A percentile compares a stretch with the other conserved stretches of the same genome.
Evolutionary conservation across 2,113 vertebrate species (phyloP).

Genomic region (Vimba vimba): DNA sequence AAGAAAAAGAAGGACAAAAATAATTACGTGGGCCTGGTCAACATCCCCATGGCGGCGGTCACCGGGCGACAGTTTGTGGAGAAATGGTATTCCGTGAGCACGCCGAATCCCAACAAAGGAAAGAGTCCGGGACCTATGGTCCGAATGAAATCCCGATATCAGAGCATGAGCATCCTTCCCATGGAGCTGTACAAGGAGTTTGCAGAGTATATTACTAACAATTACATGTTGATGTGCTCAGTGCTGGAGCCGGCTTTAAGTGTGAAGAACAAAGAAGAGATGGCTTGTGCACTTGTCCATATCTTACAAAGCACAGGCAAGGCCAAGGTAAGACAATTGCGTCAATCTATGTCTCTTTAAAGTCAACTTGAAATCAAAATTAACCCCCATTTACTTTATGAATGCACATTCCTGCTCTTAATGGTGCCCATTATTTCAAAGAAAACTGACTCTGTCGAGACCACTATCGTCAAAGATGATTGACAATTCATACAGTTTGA

Average conservation of each 20-base stretch:
- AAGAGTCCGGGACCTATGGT: slow-evolving; percentile 86
- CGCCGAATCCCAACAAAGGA: slow-evolving; percentile 88
- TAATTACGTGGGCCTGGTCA: slow-evolving; percentile 93
- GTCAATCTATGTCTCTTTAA: not conserved
- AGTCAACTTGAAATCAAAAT: not conserved
- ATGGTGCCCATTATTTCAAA: not conserved
- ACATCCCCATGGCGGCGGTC: slow-evolving; percentile 84
- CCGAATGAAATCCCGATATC: slow-evolving; percentile 92
- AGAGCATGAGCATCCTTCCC: slow-evolving; percentile 93
- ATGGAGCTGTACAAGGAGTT: slow-evolving; percentile 99
- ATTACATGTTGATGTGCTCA: slow-evolving; percentile 92
- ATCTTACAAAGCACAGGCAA: slow-evolving; percentile 98
- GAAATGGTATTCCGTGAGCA: slow-evolving; percentile 94
- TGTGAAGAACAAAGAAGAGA: slow-evolving; percentile 95
- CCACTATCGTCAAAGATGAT: no score
- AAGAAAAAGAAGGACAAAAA: slow-evolving; percentile 98
- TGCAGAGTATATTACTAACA: slow-evolving; percentile 95
- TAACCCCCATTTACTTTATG: not conserved
- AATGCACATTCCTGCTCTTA: not conserved
- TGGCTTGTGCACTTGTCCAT: slow-evolving; percentile 90
- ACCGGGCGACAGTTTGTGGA: slow-evolving; percentile 93
- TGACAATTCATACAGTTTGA: no score
- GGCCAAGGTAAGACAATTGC: slow-evolving; percentile 83
- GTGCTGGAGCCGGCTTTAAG: slow-evolving; percentile 90
- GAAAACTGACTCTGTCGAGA: not conserved